A percentile compares a stretch with the other conserved stretches of the same genome.
phyloP scores from a whole-genome alignment of 2,888 invertebrate genomes.

The Helicoverpa assulta region DNA sequence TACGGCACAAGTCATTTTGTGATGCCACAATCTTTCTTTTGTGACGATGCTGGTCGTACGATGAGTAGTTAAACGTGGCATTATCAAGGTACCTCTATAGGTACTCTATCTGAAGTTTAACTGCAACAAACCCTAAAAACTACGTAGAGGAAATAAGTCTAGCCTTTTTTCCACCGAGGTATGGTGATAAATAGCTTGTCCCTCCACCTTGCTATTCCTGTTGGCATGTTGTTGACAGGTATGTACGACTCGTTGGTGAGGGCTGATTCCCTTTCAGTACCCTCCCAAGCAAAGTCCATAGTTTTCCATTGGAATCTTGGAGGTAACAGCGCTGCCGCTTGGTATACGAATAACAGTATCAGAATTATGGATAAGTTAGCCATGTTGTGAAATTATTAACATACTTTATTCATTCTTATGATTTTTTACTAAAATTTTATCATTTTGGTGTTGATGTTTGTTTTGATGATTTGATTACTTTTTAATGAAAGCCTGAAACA shows the following conservation, averaged over 20 bases:
- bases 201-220: slow-evolving; percentile 93
- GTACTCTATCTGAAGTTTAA: no score
- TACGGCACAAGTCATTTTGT: no score
- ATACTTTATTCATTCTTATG: background rate
- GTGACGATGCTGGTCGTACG: no score
- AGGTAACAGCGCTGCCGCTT: slow-evolving; percentile 69
- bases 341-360: slow-evolving; percentile 44
- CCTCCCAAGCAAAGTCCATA: slow-evolving; percentile 91
- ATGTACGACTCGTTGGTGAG: slow-evolving; percentile 89
- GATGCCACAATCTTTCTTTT: no score
- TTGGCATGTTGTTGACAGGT: slow-evolving; percentile 91
- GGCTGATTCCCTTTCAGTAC: slow-evolving; percentile 81
- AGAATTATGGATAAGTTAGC: slow-evolving; percentile 37
- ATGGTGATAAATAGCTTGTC: slow-evolving; percentile 92
- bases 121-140: background rate
- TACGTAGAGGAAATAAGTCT: slow-evolving; percentile 5
- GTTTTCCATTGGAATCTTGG: slow-evolving; percentile 91
- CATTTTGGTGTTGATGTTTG: background rate
- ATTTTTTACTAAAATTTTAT: background rate
- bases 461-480: no score
- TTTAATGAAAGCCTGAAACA: no score
- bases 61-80: no score
- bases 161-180: slow-evolving; percentile 92
- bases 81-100: no score
- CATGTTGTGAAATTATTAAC: slow-evolving; percentile 43